phyloP scores from a whole-genome alignment of 1,140 invertebrate species.

The Cotesia typhae region DNA sequence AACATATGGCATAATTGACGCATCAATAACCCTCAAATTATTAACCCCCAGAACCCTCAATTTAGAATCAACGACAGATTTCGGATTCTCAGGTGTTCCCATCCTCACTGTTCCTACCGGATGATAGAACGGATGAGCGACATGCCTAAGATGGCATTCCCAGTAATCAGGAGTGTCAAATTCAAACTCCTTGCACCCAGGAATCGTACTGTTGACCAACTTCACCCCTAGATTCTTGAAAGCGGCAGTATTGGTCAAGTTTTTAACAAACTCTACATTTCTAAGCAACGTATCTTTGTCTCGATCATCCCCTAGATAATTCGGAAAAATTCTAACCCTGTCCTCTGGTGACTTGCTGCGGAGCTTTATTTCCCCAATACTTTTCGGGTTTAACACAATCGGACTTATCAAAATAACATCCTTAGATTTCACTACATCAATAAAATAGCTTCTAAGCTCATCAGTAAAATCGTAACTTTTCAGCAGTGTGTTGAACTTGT shows the following conservation, averaged over 20 bases:
- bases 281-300: slow-evolving; percentile 60
- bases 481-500: slow-evolving; percentile 19
- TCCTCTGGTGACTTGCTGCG: slow-evolving; percentile 66
- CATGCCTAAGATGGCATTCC: slow-evolving; percentile 63
- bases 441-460: neutral
- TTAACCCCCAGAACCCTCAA: slow-evolving; percentile 63
- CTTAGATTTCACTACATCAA: neutral
- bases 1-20: slow-evolving; percentile 65
- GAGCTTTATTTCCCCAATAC: slow-evolving; percentile 65
- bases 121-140: slow-evolving; percentile 64
- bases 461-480: slow-evolving; percentile 34
- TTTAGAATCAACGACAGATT: slow-evolving; percentile 67
- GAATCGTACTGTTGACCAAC: slow-evolving; percentile 49
- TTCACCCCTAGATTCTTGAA: slow-evolving; percentile 41
- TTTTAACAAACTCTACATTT: slow-evolving; percentile 29
- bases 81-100: slow-evolving; percentile 60
- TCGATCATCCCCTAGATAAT: slow-evolving; percentile 62
- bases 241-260: slow-evolving; percentile 29
- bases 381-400: slow-evolving; percentile 63
- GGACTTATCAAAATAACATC: slow-evolving; percentile 48
- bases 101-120: slow-evolving; percentile 65
- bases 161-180: slow-evolving; percentile 60
- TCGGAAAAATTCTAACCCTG: slow-evolving; percentile 69
- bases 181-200: slow-evolving; percentile 52
- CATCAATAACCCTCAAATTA: slow-evolving; percentile 64